Evolutionary conservation across 1,140 invertebrate genomes (phyloP).

Genomic region (silkworm (Bombyx mori)): ASM3026992v2 NC_085113.1:2419501-2420000

Average conservation of each 20-base stretch:
- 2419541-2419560: constrained; percentile 84
- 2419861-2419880: constrained; percentile 88
- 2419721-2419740: constrained; percentile 91
- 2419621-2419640: constrained; percentile 78
- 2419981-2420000: no score
- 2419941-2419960: not conserved
- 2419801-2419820: constrained; percentile 93
- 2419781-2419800: constrained; percentile 93
- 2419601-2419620: constrained; percentile 59
- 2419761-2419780: constrained; percentile 87
- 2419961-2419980: no score
- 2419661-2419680: constrained; percentile 93
- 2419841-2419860: constrained; percentile 92
- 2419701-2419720: constrained; percentile 88
- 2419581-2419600: constrained; percentile 73
- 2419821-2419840: constrained; percentile 97
- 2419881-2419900: constrained; percentile 92
- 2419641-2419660: constrained; percentile 92
- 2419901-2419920: constrained; percentile 93
- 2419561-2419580: constrained; percentile 83
- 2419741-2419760: constrained; percentile 82
- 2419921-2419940: constrained; percentile 83
- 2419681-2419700: constrained; percentile 90
- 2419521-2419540: constrained; percentile 82
- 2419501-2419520: constrained; percentile 73